Base-by-base conservation (phyloP, 2,113 vertebrate genomes). In the Myrmecophaga tridactyla region DNA sequence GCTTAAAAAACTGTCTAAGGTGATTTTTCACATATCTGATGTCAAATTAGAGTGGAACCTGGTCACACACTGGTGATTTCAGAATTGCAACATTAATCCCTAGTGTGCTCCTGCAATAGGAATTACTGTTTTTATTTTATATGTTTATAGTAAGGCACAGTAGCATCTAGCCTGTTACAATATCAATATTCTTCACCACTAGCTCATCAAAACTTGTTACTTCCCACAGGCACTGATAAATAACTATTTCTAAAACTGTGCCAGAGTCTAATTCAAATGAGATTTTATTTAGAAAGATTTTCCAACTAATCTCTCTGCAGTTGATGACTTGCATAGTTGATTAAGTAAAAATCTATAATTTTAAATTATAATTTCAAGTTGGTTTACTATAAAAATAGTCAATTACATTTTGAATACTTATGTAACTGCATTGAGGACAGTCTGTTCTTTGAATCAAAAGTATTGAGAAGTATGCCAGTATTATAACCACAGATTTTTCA, bases 341-440 rank as follows among this genome's bases (percentile, higher is more conserved):
- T 89, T 77, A 95, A 92, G 34, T 53, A 90, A 51, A 92, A 90
- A 81, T 23, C 69, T 73, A 0, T 36, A 82, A 77, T 94, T 48
- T 92, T 73, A 60, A 95, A 20, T 83, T 65, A 46, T 92, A 92
- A 86, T 77, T 91, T 94, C 56, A 94, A 83, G 63, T 88, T 90
- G 87, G 23, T 63, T 2, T 62, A 43, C 72, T 56, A 63, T 29
- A 91, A 62, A 92, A 81, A 12, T 36, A 43, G 36, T 78, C 36
- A 31, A 4, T 75, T 92, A 81, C 11, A 90, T 94, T 96, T 92
- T 90, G 48, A 75, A 31, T 90, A 60, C 31, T 94, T 23, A 53
- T 85, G 3, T 75, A 95, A 80, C 12, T 76, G 12, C 51, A 60
- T 5, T 84, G 67, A 88, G 46, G 34, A 84, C 29, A 76, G 72